These are phyloP conservation scores for Machimus rusticus DNA, from an alignment of 2,888 invertebrate species.

Conservation along the genomic window DNA sequence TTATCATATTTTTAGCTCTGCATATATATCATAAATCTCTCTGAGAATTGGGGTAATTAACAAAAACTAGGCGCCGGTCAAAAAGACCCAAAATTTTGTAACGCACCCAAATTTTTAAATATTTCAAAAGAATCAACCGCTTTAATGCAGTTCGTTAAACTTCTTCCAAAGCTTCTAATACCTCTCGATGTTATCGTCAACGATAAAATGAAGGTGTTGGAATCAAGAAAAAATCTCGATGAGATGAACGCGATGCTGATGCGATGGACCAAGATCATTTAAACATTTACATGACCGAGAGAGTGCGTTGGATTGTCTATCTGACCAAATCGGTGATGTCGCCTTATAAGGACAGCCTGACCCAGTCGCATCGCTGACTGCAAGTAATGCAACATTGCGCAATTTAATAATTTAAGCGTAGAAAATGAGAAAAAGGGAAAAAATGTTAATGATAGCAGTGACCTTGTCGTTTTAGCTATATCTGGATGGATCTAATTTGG, in stretches of 20 bases:
- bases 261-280: background rate
- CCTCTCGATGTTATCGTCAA: background rate
- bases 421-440: background rate
- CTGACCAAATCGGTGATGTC: background rate
- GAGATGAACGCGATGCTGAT: background rate
- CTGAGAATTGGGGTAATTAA: background rate
- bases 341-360: background rate
- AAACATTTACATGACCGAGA: background rate
- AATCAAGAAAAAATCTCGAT: background rate
- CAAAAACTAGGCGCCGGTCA: background rate
- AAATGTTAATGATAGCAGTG: background rate
- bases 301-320: background rate
- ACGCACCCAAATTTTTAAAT: background rate
- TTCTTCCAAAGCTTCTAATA: background rate
- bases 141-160: background rate
- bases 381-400: background rate
- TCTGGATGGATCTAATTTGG: background rate
- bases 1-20: background rate
- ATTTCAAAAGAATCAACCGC: background rate
- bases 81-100: background rate
- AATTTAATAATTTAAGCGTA: background rate
- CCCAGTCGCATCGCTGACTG: background rate
- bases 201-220: background rate
- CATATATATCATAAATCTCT: background rate
- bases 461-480: background rate